These are phyloP conservation scores for Spisula solida DNA, from an alignment of 2,888 invertebrate genomes.

Conservation along the genomic window DNA sequence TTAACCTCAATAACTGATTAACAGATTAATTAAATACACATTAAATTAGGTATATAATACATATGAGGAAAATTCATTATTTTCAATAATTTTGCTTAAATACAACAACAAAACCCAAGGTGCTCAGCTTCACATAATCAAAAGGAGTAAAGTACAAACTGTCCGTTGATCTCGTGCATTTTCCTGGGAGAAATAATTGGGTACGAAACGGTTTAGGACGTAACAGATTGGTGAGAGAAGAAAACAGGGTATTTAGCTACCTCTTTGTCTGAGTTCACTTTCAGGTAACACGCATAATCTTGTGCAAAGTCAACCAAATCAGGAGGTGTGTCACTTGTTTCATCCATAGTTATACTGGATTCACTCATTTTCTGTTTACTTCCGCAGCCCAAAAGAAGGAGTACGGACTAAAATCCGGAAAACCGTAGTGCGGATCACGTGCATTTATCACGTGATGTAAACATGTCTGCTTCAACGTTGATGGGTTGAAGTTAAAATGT, in stretches of 20 bases:
- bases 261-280: conserved; percentile 63
- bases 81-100: too few species aligned
- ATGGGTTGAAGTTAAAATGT: conserved; percentile 24
- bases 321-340: conserved; percentile 25
- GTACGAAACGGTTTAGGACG: not conserved
- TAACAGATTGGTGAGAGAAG: not conserved
- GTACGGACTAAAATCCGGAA: not conserved
- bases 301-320: conserved; percentile 52
- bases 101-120: too few species aligned
- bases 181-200: too few species aligned
- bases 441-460: conserved; percentile 47
- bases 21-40: too few species aligned
- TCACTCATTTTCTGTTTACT: not conserved
- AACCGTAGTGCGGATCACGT: conserved; percentile 10
- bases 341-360: not conserved
- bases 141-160: too few species aligned
- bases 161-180: too few species aligned
- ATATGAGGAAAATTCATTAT: too few species aligned
- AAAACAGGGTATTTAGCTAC: conserved; percentile 10
- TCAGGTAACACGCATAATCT: conserved; percentile 58
- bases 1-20: too few species aligned
- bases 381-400: not conserved
- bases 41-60: too few species aligned
- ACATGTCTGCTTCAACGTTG: conserved; percentile 41
- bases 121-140: too few species aligned